Conservation (phyloP, 2,113 vertebrate genomes). For the Pseudorasbora parva region DNA sequence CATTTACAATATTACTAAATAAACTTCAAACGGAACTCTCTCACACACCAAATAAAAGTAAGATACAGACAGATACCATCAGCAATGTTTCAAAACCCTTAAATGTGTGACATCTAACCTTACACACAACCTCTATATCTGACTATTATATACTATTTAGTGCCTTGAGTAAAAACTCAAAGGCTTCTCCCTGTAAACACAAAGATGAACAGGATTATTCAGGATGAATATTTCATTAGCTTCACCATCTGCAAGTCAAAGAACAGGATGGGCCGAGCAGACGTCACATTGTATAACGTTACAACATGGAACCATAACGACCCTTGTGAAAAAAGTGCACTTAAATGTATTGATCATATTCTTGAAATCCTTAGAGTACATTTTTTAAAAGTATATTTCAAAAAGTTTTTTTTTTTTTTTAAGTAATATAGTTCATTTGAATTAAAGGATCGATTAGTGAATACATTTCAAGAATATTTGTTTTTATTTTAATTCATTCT, state of each 20-base stretch:
- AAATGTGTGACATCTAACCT: background rate
- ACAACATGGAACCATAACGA: background rate
- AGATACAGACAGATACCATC: background rate
- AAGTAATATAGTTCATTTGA: background rate
- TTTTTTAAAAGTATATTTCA: background rate
- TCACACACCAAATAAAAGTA: background rate
- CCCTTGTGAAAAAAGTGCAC: constrained; percentile 1
- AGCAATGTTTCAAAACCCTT: background rate
- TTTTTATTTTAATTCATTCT: background rate
- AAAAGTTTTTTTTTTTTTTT: too few relatives aligned
- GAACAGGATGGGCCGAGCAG: background rate
- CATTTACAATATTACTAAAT: constrained; percentile 1
- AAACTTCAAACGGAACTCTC: background rate
- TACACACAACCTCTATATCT: background rate
- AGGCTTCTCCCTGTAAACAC: constrained; percentile 6
- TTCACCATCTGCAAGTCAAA: constrained; percentile 26
- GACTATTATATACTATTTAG: background rate
- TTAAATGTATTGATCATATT: background rate
- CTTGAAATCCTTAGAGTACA: background rate
- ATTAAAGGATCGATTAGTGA: background rate
- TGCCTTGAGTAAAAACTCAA: background rate
- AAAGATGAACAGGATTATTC: constrained; percentile 4
- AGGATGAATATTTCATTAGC: constrained; percentile 47
- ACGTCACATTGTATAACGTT: constrained; percentile 18
- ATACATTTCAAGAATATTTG: background rate